A percentile compares a stretch with the other conserved stretches of the same genome.
Evolutionary conservation across 2,888 invertebrate species (phyloP).

Genomic region (Sinelater perroti): DNA sequence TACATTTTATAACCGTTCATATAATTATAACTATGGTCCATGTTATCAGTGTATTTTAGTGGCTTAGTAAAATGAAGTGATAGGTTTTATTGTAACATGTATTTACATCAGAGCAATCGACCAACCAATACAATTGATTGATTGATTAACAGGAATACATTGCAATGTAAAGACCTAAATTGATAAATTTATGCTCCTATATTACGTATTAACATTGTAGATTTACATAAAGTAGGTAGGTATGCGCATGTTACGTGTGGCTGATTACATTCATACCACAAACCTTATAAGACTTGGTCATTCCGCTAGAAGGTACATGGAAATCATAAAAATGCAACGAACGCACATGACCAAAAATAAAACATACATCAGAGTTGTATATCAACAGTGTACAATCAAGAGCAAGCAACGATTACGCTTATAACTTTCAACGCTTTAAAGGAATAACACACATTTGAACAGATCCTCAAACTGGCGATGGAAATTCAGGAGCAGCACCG

Average conservation of each 20-base stretch:
- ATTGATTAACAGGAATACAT: slow-evolving; percentile 51
- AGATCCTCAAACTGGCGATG: slow-evolving; percentile 28
- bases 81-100: slow-evolving; percentile 52
- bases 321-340: slow-evolving; percentile 21
- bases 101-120: slow-evolving; percentile 51
- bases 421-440: slow-evolving; percentile 23
- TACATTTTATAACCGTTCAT: slow-evolving; percentile 35
- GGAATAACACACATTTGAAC: slow-evolving; percentile 22
- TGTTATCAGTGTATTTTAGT: slow-evolving; percentile 32
- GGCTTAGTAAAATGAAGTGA: slow-evolving; percentile 41
- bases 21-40: slow-evolving; percentile 39
- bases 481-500: slow-evolving; percentile 35
- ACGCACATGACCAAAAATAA: too few relatives aligned
- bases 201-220: slow-evolving; percentile 52
- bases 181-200: slow-evolving; percentile 42
- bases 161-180: slow-evolving; percentile 44
- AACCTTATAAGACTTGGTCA: slow-evolving; percentile 46
- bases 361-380: slow-evolving; percentile 18
- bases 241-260: slow-evolving; percentile 46
- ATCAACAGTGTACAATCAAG: slow-evolving; percentile 28
- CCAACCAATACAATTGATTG: slow-evolving; percentile 45
- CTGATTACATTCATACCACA: slow-evolving; percentile 41
- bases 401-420: slow-evolving; percentile 29
- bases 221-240: slow-evolving; percentile 50
- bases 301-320: slow-evolving; percentile 42